Evolutionary conservation across 1,140 invertebrate genomes (phyloP).

Genomic region (Bathynomus jamesi): DNA sequence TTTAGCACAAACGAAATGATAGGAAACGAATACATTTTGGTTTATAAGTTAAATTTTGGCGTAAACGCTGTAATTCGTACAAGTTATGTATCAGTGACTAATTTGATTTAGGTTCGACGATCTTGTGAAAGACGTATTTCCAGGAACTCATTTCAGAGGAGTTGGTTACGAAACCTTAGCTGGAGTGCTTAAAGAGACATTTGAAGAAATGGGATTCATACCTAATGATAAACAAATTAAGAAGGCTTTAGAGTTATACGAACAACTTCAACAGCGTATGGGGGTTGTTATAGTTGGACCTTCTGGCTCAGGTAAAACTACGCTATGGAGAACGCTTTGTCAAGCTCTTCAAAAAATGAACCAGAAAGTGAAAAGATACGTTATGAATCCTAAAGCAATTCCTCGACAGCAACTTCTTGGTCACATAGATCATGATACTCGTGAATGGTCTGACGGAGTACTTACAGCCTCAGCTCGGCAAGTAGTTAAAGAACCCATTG

Average conservation of each 20-base stretch:
- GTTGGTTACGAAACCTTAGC: constrained; percentile 53
- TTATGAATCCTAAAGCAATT: constrained; percentile 93
- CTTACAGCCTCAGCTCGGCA: constrained; percentile 72
- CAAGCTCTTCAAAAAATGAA: constrained; percentile 60
- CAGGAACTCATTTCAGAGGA: constrained; percentile 46
- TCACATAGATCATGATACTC: constrained; percentile 82
- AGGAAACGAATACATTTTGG: too few relatives aligned
- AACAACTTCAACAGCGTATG: constrained; percentile 84
- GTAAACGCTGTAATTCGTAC: too few relatives aligned
- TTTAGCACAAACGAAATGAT: too few relatives aligned
- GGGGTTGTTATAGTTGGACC: constrained; percentile 95
- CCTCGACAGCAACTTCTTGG: constrained; percentile 77
- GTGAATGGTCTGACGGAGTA: constrained; percentile 91
- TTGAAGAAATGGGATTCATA: constrained; percentile 53
- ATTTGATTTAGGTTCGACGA: constrained; percentile 60
- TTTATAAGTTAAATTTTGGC: too few relatives aligned
- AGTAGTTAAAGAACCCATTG: constrained; percentile 39
- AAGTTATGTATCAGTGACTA: too few relatives aligned
- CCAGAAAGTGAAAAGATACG: constrained; percentile 62
- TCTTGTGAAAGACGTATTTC: constrained; percentile 72
- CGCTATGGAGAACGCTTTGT: constrained; percentile 71
- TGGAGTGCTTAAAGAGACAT: constrained; percentile 54
- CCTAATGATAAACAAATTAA: constrained; percentile 63
- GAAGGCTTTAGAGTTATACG: constrained; percentile 89
- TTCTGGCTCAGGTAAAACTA: constrained; percentile 85